phyloP scores from a whole-genome alignment of 2,797 vertebrate species.

The Prunella strophiata region DNA sequence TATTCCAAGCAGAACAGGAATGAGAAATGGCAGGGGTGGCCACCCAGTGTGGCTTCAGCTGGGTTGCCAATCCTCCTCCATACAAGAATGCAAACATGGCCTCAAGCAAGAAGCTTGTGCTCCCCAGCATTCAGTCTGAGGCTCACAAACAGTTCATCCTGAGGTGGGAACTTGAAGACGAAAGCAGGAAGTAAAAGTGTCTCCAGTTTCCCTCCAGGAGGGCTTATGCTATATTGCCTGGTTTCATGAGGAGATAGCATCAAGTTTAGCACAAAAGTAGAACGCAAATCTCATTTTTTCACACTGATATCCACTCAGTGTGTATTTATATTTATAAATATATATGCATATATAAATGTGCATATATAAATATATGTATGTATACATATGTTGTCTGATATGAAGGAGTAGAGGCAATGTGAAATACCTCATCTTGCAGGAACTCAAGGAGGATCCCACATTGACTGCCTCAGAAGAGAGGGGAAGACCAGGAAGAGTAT shows the following conservation, averaged over 20 bases:
- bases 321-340: background rate
- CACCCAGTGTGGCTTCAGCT: background rate
- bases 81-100: background rate
- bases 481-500: background rate
- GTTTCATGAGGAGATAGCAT: background rate
- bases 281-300: background rate
- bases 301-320: background rate
- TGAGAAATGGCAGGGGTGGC: background rate
- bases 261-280: background rate
- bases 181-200: background rate
- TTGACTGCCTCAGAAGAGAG: background rate
- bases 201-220: background rate
- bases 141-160: background rate
- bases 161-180: background rate
- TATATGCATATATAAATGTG: background rate
- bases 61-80: background rate
- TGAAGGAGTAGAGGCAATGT: background rate
- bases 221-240: background rate
- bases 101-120: rapidly evolving
- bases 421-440: background rate
- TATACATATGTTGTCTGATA: background rate
- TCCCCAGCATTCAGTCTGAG: background rate
- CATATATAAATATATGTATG: background rate
- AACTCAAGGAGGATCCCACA: background rate
- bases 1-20: background rate